Evolutionary conservation across 2,113 vertebrate genomes (phyloP), one percentile per base, ranked within the genome.

Genomic region (Myotis yumanensis): DNA sequence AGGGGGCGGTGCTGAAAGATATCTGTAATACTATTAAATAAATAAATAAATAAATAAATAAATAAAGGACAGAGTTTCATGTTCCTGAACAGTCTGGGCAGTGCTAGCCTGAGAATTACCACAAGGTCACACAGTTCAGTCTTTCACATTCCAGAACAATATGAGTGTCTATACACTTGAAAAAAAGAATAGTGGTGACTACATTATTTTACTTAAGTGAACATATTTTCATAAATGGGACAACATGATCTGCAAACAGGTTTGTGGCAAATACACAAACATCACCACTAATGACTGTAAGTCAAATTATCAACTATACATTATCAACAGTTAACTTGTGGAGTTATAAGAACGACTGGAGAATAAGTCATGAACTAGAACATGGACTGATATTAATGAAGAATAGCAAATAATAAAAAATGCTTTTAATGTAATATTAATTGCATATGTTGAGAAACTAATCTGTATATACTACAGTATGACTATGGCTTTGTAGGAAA

Each of bases 291-390:
- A 30, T 25, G 48, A 73, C 75, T 54, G 54, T 59, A 59, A 91
- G 59, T 71, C 51, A 84, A 95, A 79, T 62, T 75, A 43, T 12
- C 89, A 75, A 94, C 22, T 81, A 57, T 48, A 30, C 35, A 12
- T 92, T 57, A 91, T 72, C 51, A 32, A 75, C 22, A 23, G 17
- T 83, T 95, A 84, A 82, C 12, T 7, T 40, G 6, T 51, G 11
- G n/a, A 52, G 11, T 68, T 30, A 52, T 20, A 54, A 68, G 43
- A 37, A 40, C 7, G 51, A 51, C 76, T 84, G 11, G 28, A 95
- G 57, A 95, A 59, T 51, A 86, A 91, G 15, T 57, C 43, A 84
- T 57, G 46, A 79, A 80, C 51, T 90, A 87, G 76, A 81, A 75
- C 5, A 17, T 64, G 22, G 32, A 72, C n/a, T 68, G 11, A 35